phyloP scores from a whole-genome alignment of 1,140 invertebrate species.

The Drosophila carrolli region DNA sequence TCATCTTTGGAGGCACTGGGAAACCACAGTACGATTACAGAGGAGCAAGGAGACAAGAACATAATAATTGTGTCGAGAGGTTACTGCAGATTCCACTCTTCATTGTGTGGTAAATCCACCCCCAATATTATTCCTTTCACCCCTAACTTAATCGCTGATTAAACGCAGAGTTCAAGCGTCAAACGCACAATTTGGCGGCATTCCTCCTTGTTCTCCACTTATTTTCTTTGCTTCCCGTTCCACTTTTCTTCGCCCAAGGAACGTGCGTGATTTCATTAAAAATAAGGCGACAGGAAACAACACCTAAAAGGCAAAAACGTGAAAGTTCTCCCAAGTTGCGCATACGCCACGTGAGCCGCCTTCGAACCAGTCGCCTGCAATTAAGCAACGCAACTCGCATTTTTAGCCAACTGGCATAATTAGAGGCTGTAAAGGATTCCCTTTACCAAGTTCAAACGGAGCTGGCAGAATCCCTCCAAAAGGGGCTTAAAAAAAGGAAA shows the following conservation, averaged over 20 bases:
- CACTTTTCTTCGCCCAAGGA: neutral
- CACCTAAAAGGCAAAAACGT: conserved; percentile 8
- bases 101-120: neutral
- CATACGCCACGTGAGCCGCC: conserved; percentile 22
- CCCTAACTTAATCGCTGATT: conserved; percentile 2
- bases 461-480: neutral
- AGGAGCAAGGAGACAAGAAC: neutral
- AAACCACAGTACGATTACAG: conserved; percentile 5
- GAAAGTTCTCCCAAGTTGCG: conserved; percentile 13
- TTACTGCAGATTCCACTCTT: neutral
- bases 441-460: neutral
- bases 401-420: conserved; percentile 37
- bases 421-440: conserved; percentile 12
- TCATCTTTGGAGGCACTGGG: neutral
- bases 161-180: conserved; percentile 8
- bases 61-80: neutral
- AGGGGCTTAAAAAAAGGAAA: neutral
- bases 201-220: no score
- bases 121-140: neutral
- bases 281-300: conserved; percentile 13
- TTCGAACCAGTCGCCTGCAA: conserved; percentile 22
- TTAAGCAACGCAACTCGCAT: conserved; percentile 15
- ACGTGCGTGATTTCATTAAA: conserved; percentile 51
- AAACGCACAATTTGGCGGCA: neutral
- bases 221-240: neutral